These are phyloP conservation scores for Rhinopithecus roxellana DNA, from an alignment of 2,113 vertebrate species.

Conservation along the genomic window DNA sequence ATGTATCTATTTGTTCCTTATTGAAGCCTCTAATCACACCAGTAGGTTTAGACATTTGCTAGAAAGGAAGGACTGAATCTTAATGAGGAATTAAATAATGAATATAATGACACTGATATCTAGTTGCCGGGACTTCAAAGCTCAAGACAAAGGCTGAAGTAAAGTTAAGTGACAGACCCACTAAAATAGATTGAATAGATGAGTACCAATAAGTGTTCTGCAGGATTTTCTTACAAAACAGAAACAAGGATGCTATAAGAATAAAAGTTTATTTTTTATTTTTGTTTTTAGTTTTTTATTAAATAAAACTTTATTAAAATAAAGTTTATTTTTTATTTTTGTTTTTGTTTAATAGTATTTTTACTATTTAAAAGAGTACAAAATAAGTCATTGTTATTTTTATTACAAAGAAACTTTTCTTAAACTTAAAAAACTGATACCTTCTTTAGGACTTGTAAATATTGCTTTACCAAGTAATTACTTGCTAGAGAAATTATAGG, in stretches of 20 bases:
- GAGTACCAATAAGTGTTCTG: background rate
- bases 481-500: background rate
- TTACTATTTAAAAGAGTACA: background rate
- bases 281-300: too few species aligned
- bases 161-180: background rate
- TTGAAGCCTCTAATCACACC: background rate
- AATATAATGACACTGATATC: background rate
- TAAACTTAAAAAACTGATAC: background rate
- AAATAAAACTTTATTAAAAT: too few species aligned
- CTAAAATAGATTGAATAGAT: background rate
- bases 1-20: background rate
- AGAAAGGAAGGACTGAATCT: background rate
- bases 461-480: background rate
- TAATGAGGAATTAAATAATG: conserved; percentile 14
- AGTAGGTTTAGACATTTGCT: background rate
- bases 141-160: background rate
- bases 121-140: conserved; percentile 4
- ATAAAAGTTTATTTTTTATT: background rate
- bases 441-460: background rate
- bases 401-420: background rate
- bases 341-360: background rate
- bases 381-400: background rate
- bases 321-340: too few species aligned
- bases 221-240: background rate
- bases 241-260: background rate